Percentiles rank a stretch among this genome's conserved stretches.
phyloP scores from a whole-genome alignment of 92 coral and sea anemone genomes.

The Epizoanthus ramosus region DNA sequence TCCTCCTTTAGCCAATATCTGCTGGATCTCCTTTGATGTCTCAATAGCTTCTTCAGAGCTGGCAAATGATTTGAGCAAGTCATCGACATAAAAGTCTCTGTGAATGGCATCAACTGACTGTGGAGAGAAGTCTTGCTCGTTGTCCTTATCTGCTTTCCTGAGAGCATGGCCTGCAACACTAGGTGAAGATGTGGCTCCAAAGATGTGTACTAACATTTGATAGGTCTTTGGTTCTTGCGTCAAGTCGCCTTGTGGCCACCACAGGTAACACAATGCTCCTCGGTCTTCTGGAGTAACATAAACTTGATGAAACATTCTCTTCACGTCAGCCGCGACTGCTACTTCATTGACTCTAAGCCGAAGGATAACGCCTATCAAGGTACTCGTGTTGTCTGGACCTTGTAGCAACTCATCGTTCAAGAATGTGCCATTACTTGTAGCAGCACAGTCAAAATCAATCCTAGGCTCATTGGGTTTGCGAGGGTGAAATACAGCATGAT shows the following conservation, averaged over 20 bases:
- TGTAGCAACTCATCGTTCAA: conserved; percentile 62
- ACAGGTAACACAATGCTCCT: conserved; percentile 65
- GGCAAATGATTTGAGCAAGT: conserved; percentile 35
- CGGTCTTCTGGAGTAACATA: conserved; percentile 72
- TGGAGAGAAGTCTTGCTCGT: conserved; percentile 17
- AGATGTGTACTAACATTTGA: conserved; percentile 43
- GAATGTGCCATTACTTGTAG: conserved; percentile 61
- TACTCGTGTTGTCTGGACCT: conserved; percentile 72
- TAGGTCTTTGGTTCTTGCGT: conserved; percentile 49
- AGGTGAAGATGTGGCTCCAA: conserved; percentile 34
- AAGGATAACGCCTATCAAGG: conserved; percentile 62
- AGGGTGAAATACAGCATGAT: conserved; percentile 76
- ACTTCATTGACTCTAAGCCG: conserved; percentile 59
- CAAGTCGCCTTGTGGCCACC: conserved; percentile 73
- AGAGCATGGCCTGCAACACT: conserved; percentile 24
- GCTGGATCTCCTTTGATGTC: conserved; percentile 24
- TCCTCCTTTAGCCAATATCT: conserved; percentile 63
- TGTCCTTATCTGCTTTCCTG: conserved; percentile 36
- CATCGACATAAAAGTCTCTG: conserved; percentile 40
- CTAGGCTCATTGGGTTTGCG: conserved; percentile 73
- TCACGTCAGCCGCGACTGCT: conserved; percentile 69
- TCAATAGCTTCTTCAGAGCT: neutral
- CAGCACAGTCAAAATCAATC: conserved; percentile 76
- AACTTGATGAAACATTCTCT: conserved; percentile 71
- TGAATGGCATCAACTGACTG: conserved; percentile 17